These are phyloP conservation scores for Gallinago solitaria DNA, from an alignment of 2,797 vertebrate species.

Conservation along the genomic window DNA sequence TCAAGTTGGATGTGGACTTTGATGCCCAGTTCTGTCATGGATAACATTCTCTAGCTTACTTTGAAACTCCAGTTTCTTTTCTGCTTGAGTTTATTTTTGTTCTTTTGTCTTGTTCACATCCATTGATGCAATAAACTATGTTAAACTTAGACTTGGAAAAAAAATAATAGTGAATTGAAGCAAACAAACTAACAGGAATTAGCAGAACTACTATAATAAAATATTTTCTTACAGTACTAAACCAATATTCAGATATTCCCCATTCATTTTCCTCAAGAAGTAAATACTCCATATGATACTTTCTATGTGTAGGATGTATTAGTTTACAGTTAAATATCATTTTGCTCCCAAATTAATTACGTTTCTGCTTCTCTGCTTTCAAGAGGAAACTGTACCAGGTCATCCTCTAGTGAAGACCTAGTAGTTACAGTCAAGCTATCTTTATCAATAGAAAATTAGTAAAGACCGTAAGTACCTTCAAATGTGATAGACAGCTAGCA, in stretches of 20 bases:
- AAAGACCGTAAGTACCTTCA: not conserved
- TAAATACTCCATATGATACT: not conserved
- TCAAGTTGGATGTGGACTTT: not conserved
- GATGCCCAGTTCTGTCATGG: not conserved
- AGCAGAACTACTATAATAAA: not conserved
- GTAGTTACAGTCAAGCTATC: not conserved
- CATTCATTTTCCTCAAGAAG: not conserved
- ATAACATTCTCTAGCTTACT: not conserved
- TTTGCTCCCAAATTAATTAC: not conserved
- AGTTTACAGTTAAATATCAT: not conserved
- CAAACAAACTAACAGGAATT: not conserved
- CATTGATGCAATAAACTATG: not conserved
- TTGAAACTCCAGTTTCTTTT: not conserved
- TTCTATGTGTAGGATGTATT: no score
- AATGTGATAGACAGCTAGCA: not conserved
- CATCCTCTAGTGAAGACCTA: not conserved
- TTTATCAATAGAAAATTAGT: not conserved
- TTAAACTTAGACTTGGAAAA: not conserved
- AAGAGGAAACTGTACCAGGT: not conserved
- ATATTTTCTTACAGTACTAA: not conserved
- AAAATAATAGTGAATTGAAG: not conserved
- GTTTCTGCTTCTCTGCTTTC: not conserved
- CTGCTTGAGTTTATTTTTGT: not conserved
- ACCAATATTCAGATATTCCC: not conserved
- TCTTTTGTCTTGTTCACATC: not conserved